Evolutionary conservation across 2,113 vertebrate species (phyloP), one percentile per base, ranked within the genome.

Genomic region (Eira barbara): DNA sequence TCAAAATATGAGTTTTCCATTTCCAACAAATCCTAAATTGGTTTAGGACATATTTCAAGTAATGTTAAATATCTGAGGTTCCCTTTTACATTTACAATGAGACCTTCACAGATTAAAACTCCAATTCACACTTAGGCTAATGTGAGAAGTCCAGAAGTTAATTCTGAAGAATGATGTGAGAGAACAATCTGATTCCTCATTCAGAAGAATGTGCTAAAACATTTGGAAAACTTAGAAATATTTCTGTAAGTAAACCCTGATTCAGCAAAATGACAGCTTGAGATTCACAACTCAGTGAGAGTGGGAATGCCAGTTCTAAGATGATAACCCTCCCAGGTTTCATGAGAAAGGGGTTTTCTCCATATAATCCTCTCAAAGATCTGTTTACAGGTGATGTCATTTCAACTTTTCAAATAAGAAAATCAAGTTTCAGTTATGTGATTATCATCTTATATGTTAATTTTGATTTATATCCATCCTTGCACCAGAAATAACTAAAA

Each of bases 1-100:
- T 76, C 52, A 85, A 63, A 92, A 15, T 74, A 74, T 86, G n/a
- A 91, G 49, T 94, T 97, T 96, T 92, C 36, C 42, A 69, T 94
- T 97, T 86, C 45, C 34, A 45, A 76, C 14, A 42, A 89, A n/a
- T 63, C 15, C 1, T 90, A 96, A 89, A 8, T 69, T 85, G n/a
- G 27, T 49, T 94, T 84, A 94, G 47, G n/a, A 81, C 18, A 92
- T 67, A 88, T 91, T 92, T 79, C 49, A 85, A 92, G 14, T 45
- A 95, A 82, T 47, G 71, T 17, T n/a, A 80, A 59, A 76, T 91
- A 65, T 92, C 25, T 11, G 84, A 18, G 65, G 31, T 42, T 91
- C 20, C n/a, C 42, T 89, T 59, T 39, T 45, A 59, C 49, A 63
- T 92, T 94, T 90, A 57, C 85, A 95, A 93, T 69, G 42, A 97